These are phyloP conservation scores for Podilymbus podiceps DNA, from an alignment of 2,113 vertebrate species.

Conservation along the genomic window DNA sequence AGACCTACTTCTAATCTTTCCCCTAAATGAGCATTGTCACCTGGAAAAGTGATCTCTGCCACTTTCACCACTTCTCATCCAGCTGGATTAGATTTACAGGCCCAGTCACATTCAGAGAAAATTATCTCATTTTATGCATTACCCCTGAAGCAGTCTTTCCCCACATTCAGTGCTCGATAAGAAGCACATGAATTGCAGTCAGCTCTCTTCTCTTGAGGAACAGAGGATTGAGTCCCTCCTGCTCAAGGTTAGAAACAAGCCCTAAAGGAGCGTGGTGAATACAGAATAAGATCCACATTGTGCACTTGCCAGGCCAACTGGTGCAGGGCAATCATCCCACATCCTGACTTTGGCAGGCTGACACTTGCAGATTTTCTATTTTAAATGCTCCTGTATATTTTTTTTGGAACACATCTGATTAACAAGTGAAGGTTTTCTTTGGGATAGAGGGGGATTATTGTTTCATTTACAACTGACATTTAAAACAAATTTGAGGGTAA, in stretches of 20 bases:
- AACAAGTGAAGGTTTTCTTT: not conserved
- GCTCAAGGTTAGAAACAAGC: conserved; percentile 42
- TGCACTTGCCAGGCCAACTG: conserved; percentile 38
- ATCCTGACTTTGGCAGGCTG: conserved; percentile 22
- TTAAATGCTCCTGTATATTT: not conserved
- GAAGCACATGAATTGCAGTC: conserved; percentile 13
- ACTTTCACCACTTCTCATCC: not conserved
- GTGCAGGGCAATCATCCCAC: conserved; percentile 35
- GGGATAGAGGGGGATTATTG: not conserved
- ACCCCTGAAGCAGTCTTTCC: not conserved
- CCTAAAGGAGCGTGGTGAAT: not conserved
- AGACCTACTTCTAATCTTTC: not conserved
- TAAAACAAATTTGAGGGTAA: not conserved
- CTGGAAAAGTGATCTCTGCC: not conserved
- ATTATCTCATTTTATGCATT: not conserved
- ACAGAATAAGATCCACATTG: conserved; percentile 4
- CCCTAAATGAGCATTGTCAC: not conserved
- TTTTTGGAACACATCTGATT: not conserved
- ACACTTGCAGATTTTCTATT: conserved; percentile 12
- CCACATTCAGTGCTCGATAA: not conserved
- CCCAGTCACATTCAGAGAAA: not conserved
- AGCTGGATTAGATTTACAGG: not conserved
- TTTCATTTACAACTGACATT: not conserved
- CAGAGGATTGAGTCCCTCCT: not conserved
- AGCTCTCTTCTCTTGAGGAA: conserved; percentile 25